phyloP scores from a whole-genome alignment of 2,113 vertebrate genomes.

The Oplegnathus fasciatus region DNA sequence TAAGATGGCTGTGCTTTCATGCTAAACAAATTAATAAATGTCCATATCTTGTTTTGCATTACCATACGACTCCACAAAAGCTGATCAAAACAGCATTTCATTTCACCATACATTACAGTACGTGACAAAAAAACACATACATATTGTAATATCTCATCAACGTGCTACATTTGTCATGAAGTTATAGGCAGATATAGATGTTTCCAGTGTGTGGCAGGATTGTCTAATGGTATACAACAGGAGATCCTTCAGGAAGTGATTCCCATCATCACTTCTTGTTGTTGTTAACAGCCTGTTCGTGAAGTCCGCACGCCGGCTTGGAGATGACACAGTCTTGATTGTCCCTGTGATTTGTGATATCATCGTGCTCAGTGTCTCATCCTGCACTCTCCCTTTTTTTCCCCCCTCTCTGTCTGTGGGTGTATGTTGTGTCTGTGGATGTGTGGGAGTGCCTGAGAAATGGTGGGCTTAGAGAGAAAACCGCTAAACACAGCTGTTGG shows the following conservation, averaged over 20 bases:
- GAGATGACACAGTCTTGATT: slow-evolving; percentile 49
- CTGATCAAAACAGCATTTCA: slow-evolving; percentile 42
- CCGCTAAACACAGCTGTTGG: slow-evolving; percentile 35
- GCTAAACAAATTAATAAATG: slow-evolving; percentile 21
- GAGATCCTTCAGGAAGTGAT: slow-evolving; percentile 33
- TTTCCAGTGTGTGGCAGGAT: neutral
- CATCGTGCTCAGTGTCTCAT: slow-evolving; percentile 31
- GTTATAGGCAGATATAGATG: slow-evolving; percentile 5
- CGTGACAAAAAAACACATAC: slow-evolving; percentile 9
- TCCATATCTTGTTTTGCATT: slow-evolving; percentile 16
- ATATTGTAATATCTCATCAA: slow-evolving; percentile 26
- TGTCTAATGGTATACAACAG: slow-evolving; percentile 25
- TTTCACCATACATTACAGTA: neutral
- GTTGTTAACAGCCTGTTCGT: slow-evolving; percentile 35
- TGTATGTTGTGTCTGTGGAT: slow-evolving; percentile 5
- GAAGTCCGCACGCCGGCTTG: slow-evolving; percentile 23
- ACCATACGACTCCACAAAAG: neutral
- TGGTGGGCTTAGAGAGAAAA: slow-evolving; percentile 32
- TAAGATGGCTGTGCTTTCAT: slow-evolving; percentile 22
- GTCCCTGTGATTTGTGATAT: slow-evolving; percentile 62
- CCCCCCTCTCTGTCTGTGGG: neutral
- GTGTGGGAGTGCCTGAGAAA: slow-evolving; percentile 12
- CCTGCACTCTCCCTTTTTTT: neutral
- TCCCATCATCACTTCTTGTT: slow-evolving; percentile 38
- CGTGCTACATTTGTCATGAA: neutral